Base-by-base conservation (phyloP, 2,797 vertebrate species). In the Schizothorax lantsangensis region DNA sequence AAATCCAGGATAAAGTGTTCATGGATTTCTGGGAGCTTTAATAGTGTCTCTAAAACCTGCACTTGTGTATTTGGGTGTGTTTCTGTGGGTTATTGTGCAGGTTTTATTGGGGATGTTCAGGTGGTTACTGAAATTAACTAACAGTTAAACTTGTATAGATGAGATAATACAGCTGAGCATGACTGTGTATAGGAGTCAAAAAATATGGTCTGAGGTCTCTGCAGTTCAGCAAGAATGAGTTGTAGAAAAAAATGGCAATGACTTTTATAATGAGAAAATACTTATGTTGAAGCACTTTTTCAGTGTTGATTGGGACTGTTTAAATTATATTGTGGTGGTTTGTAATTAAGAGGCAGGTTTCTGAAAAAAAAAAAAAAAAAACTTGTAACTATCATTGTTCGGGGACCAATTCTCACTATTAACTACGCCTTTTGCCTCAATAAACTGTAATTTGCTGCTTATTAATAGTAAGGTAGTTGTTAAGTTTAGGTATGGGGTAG, bases 41-140 rank as follows among this genome's bases (percentile, higher is more conserved):
- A 86, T 91, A 87, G 89, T 93, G 93, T 90, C 93, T 94, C 92
- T 94, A 93, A 93, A 93, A 91, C 93, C 92, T 92, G 89, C 89
- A 43, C 19, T 64, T 15, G 62, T 84, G 7, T 84, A 21, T 45
- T 66, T 77, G 77, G 59, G 36, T 72, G 38, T 64, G 26, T 52
- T 43, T 74, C 26, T 66, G 21, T 21, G 92, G 93, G 93, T 94
- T 95, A 95, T 95, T 95, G 94, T 94, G 93, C 88, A 89, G 91
- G 91, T 92, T 95, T 96, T 95, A 95, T 94, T 95, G 94, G 92
- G 92, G 92, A 92, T 95, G 94, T 95, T 93, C 94, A 94, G 95
- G 94, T 95, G 96, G 92, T 92, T 87, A 82, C 66, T 89, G 86
- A 90, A 88, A 92, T 93, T 90, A 92, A 94, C 93, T 95, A 94